Conservation (phyloP, 1,140 invertebrate species). For the Uloborus diversus region DNA sequence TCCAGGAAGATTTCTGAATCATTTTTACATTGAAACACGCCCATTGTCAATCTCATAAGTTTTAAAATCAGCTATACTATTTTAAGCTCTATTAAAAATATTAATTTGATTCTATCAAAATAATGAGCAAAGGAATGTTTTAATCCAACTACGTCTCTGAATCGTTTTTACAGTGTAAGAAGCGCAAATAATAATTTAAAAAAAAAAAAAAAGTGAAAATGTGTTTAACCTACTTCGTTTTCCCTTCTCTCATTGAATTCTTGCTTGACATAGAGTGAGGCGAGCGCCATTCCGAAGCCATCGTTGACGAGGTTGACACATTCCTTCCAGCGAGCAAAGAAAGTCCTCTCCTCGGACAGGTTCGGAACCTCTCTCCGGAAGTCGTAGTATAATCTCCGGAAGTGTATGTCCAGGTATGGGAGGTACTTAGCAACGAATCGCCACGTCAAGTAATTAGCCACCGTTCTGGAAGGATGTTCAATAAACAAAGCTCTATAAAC, state of each 20-base stretch:
- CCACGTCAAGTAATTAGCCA: conserved; percentile 72
- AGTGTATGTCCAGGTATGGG: conserved; percentile 68
- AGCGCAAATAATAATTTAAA: too few relatives aligned
- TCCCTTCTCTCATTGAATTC: conserved; percentile 67
- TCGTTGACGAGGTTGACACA: conserved; percentile 71
- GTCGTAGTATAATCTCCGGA: conserved; percentile 66
- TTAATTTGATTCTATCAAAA: too few relatives aligned
- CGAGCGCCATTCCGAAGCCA: conserved; percentile 70
- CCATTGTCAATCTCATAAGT: too few relatives aligned
- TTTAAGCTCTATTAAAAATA: too few relatives aligned
- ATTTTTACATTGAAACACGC: too few relatives aligned
- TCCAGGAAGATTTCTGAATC: too few relatives aligned
- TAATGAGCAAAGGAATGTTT: too few relatives aligned
- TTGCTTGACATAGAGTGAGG: conserved; percentile 69
- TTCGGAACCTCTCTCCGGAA: conserved; percentile 63
- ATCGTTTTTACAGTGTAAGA: too few relatives aligned
- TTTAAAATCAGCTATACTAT: too few relatives aligned
- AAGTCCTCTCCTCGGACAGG: conserved; percentile 58
- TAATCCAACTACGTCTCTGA: too few relatives aligned
- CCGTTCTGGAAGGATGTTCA: conserved; percentile 63
- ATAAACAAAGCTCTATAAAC: too few relatives aligned
- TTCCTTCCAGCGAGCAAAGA: conserved; percentile 68
- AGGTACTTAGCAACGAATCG: conserved; percentile 69
- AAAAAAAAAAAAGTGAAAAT: too few relatives aligned
- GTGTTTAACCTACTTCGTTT: conserved; percentile 66